Evolutionary conservation across 2,888 invertebrate genomes (phyloP).

Genomic region (Branchinecta sandiegonensis): DNA sequence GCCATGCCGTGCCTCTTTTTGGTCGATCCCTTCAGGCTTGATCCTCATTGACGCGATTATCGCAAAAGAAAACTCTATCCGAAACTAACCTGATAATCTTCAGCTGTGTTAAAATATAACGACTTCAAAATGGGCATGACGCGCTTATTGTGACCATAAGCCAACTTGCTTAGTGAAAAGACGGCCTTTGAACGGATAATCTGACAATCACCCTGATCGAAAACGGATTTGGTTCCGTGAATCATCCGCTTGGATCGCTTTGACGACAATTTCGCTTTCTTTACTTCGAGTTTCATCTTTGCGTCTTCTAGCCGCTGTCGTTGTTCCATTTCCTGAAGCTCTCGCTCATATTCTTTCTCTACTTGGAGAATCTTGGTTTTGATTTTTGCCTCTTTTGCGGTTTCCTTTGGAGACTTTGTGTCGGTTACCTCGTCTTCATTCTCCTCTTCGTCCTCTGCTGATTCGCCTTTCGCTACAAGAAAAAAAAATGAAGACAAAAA

Average conservation of each 20-base stretch:
- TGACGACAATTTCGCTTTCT: background rate
- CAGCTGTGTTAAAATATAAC: conserved; percentile 31
- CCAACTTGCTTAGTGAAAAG: conserved; percentile 21
- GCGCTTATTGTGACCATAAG: conserved; percentile 21
- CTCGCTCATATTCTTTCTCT: background rate
- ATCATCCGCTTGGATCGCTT: background rate
- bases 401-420: background rate
- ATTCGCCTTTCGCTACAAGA: background rate
- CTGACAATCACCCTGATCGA: conserved; percentile 17
- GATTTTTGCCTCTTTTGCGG: conserved; percentile 1
- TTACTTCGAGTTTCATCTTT: background rate
- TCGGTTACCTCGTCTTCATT: conserved; percentile 18
- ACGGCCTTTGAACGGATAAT: conserved; percentile 23
- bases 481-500: too few species aligned
- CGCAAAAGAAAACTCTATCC: too few species aligned
- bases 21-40: too few species aligned
- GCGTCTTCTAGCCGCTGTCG: background rate
- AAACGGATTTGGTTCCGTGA: background rate
- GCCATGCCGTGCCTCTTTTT: too few species aligned
- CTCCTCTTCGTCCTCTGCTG: conserved; percentile 2
- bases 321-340: background rate
- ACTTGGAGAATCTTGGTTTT: background rate
- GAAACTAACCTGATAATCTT: conserved; percentile 27
- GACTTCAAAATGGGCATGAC: conserved; percentile 31
- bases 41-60: too few species aligned